Evolutionary conservation across 30 jellyfish, hydroid and myxozoan genomes (phyloP), one percentile per base, ranked within the genome.

Genomic region (Aurelia coerulea): DNA sequence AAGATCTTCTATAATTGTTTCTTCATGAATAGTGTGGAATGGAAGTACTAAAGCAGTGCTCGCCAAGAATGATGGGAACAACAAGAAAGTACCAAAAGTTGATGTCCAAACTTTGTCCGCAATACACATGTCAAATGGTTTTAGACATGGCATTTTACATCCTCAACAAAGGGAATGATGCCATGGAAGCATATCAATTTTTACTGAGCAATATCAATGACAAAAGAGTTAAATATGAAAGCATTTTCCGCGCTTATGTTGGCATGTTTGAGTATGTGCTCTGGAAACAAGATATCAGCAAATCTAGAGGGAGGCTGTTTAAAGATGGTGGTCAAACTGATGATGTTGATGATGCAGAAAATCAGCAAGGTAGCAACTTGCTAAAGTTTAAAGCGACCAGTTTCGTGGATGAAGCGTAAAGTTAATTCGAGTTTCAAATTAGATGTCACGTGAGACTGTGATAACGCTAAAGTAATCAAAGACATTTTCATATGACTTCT

Each of bases 211-310:
- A 65, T 32, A 34, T 50, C 15, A 68, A 68, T 32, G 53, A 68
- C 79, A 67, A 71, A 54, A 52, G 84, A 53, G 91, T 81, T 12
- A 81, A 69, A 81, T 52, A 68, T 42, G 84, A 81, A 12, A 37
- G 73, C 17, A n/a, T 68, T 2, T 68, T 81, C 34, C 84, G 80
- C 68, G 91, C 91, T 3, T 81, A 53, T 33, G 52, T 81, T 8
- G 91, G 91, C 0, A 81, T 81, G 91, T 68, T 81, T 67, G 91
- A 81, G 46, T 81, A 42, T 68, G 91, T 73, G 16, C 60, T 81
- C 23, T 81, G 91, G 91, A 81, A 68, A 51, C 33, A 19, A 19
- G 77, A 68, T 6, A 54, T 81, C 56, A 46, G 56, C 56, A 46
- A 9, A 46, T 46, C 56, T 6, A 46, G 56, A 46, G 56, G 13